Conservation (phyloP, 2,797 vertebrate species). For the Clamator glandarius region DNA sequence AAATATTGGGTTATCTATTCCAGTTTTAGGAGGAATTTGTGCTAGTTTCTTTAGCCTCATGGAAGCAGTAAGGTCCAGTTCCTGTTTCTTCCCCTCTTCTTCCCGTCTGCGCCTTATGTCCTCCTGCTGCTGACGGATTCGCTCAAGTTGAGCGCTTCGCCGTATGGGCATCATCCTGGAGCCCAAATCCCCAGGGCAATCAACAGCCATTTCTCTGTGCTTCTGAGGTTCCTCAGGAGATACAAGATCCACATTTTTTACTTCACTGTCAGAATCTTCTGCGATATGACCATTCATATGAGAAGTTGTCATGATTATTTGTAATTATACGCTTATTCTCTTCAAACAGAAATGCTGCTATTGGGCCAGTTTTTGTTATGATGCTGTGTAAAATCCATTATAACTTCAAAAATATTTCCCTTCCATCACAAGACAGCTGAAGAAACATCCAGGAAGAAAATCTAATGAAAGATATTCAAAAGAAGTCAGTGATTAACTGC, state of each 20-base stretch:
- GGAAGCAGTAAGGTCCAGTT: constrained; percentile 94
- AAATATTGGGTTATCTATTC: constrained; percentile 99
- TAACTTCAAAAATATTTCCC: constrained; percentile 66
- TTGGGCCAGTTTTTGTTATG: constrained; percentile 65
- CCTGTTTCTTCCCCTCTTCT: constrained; percentile 91
- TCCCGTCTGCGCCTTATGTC: constrained; percentile 92
- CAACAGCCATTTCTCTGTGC: constrained; percentile 96
- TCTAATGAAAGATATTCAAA: constrained; percentile 67
- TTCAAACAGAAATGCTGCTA: constrained; percentile 70
- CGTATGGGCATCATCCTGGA: constrained; percentile 90
- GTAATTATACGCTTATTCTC: constrained; percentile 37
- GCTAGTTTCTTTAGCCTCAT: constrained; percentile 95
- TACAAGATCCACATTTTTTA: constrained; percentile 80
- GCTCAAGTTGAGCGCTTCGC: constrained; percentile 92
- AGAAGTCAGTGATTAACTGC: constrained; percentile 1
- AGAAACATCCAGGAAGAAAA: constrained; percentile 69
- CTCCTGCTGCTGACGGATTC: constrained; percentile 96
- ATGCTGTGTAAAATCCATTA: constrained; percentile 77
- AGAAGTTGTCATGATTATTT: constrained; percentile 90
- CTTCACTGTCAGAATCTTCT: constrained; percentile 86
- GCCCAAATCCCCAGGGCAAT: constrained; percentile 94
- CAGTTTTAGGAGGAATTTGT: constrained; percentile 93
- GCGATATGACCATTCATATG: constrained; percentile 94
- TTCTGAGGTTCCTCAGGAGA: constrained; percentile 83
- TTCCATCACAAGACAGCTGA: constrained; percentile 62